A percentile compares a stretch with the other conserved stretches of the same genome.
Evolutionary conservation across 2,797 vertebrate species (phyloP).

Genomic region (Tangara arthus): DNA sequence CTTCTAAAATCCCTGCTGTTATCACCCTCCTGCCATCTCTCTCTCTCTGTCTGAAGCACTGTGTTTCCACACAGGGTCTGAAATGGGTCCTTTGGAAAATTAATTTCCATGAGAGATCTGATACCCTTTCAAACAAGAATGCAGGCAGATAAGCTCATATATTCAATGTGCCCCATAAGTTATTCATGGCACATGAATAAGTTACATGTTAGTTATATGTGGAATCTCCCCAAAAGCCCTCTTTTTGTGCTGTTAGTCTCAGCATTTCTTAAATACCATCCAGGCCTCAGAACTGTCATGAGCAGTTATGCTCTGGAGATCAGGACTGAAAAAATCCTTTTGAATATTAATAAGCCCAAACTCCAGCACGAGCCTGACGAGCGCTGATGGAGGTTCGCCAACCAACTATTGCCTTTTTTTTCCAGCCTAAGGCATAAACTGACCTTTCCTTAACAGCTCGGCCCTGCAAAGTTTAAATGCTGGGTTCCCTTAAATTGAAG

Average conservation of each 20-base stretch:
- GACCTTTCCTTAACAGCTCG: conserved; percentile 40
- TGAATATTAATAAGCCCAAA: conserved; percentile 41
- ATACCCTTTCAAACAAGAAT: neutral
- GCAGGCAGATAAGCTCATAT: neutral
- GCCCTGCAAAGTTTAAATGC: neutral
- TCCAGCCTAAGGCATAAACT: conserved; percentile 36
- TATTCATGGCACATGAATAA: neutral
- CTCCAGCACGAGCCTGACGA: conserved; percentile 17
- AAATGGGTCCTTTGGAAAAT: conserved; percentile 10
- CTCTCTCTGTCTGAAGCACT: neutral
- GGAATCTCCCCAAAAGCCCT: neutral
- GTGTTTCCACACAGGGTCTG: neutral
- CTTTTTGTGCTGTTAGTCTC: neutral
- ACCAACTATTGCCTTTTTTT: neutral
- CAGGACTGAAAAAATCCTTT: neutral
- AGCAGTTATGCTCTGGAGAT: conserved; percentile 33
- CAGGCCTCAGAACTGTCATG: neutral
- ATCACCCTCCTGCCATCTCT: neutral
- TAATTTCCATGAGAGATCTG: neutral
- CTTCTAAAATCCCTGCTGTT: neutral
- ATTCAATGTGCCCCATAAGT: neutral
- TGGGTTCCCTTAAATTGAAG: neutral
- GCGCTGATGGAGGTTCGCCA: neutral
- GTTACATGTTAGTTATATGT: neutral
- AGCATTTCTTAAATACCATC: neutral